phyloP scores from a whole-genome alignment of 1,140 invertebrate genomes.

The Laupala kohalensis region DNA sequence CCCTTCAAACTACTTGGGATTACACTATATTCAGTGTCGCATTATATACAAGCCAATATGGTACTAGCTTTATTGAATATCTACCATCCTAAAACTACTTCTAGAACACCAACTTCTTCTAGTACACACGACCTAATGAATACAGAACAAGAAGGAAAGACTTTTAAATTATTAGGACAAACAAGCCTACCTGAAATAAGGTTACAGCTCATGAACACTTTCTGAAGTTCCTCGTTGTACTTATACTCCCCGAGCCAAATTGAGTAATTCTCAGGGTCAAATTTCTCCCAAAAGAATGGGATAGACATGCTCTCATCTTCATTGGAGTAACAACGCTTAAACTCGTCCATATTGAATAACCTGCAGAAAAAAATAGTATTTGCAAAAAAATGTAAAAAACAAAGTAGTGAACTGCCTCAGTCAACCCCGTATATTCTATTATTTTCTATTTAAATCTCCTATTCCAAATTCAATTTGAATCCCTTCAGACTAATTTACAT shows the following conservation, averaged over 20 bases:
- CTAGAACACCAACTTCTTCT: too few species aligned
- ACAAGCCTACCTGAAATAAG: conserved; percentile 59
- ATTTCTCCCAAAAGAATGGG: conserved; percentile 97
- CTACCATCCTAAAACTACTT: not conserved
- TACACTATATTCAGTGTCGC: too few species aligned
- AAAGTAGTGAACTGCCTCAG: too few species aligned
- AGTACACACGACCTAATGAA: too few species aligned
- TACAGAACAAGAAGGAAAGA: too few species aligned
- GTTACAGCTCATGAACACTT: conserved; percentile 94
- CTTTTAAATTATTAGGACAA: not conserved
- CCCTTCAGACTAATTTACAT: too few species aligned
- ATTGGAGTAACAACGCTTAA: conserved; percentile 95
- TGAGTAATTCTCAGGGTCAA: conserved; percentile 92
- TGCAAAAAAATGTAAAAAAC: too few species aligned
- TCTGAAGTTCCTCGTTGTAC: conserved; percentile 81
- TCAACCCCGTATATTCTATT: too few species aligned
- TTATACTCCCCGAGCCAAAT: conserved; percentile 98
- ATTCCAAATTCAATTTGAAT: too few species aligned
- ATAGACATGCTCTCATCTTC: conserved; percentile 87
- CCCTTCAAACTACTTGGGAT: too few species aligned
- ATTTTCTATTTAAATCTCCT: too few species aligned
- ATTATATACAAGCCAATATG: too few species aligned
- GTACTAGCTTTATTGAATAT: not conserved
- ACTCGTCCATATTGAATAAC: conserved; percentile 91
- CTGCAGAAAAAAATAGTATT: conserved; percentile 39